phyloP scores from a whole-genome alignment of 2,888 invertebrate genomes.

The Muschampia plurimacula region DNA sequence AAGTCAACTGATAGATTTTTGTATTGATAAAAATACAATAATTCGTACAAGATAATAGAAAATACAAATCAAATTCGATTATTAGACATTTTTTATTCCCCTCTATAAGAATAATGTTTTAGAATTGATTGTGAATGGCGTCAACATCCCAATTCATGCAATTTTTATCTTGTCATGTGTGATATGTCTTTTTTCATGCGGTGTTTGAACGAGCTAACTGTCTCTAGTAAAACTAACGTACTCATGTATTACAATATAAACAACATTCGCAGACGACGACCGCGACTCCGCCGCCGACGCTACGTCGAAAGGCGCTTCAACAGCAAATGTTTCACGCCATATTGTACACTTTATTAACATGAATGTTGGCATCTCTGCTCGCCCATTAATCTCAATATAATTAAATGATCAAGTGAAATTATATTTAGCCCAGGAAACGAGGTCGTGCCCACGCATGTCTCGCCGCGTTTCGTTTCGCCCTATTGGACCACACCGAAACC shows the following conservation, averaged over 20 bases:
- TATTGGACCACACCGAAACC: constrained; percentile 59
- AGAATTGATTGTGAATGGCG: no score
- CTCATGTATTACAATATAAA: constrained; percentile 48
- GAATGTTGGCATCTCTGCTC: constrained; percentile 74
- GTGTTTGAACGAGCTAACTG: constrained; percentile 2
- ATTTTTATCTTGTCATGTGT: constrained; percentile 21
- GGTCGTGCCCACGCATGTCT: constrained; percentile 70
- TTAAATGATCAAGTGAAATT: constrained; percentile 85
- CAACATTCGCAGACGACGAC: constrained; percentile 39
- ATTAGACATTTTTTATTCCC: no score
- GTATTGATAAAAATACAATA: no score
- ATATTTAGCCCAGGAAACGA: constrained; percentile 82
- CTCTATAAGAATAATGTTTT: no score
- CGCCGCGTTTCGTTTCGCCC: constrained; percentile 60
- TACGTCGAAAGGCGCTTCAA: constrained; percentile 48
- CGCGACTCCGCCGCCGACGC: constrained; percentile 39
- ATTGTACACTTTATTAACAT: constrained; percentile 75
- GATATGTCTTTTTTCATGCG: not conserved
- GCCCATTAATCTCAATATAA: constrained; percentile 84
- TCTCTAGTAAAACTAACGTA: constrained; percentile 25
- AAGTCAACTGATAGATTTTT: no score
- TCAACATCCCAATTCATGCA: not conserved
- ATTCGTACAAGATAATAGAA: no score
- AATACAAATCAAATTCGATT: no score
- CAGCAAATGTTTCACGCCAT: constrained; percentile 66